Conservation (phyloP, 2,113 vertebrate species). For the Rana temporaria region DNA sequence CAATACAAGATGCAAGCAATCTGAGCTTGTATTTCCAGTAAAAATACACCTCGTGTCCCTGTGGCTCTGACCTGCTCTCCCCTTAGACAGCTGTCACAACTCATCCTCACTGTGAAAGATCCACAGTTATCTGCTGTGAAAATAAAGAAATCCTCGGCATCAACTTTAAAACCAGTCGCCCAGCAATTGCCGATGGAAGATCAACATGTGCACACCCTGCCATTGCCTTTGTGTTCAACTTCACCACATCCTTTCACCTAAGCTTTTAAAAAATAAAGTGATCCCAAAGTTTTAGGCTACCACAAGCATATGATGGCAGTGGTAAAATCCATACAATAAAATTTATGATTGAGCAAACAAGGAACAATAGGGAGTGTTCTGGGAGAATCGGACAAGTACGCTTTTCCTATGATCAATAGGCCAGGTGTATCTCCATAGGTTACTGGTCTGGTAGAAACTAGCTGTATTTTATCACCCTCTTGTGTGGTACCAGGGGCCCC, state of each 20-base stretch:
- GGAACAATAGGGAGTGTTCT: too few species aligned
- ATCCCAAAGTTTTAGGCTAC: too few species aligned
- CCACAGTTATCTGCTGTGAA: conserved; percentile 29
- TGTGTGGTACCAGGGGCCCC: too few species aligned
- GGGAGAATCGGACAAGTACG: too few species aligned
- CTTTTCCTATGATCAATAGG: too few species aligned
- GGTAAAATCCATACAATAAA: too few species aligned
- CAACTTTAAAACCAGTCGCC: conserved; percentile 4
- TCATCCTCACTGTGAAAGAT: not conserved
- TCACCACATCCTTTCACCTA: not conserved
- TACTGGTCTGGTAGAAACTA: too few species aligned
- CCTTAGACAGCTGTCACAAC: conserved; percentile 33
- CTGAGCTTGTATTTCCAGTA: not conserved
- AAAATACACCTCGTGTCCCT: conserved; percentile 11
- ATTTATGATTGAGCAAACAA: too few species aligned
- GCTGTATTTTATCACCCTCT: too few species aligned
- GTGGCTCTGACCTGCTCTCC: not conserved
- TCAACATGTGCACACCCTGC: not conserved
- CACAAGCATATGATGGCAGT: too few species aligned
- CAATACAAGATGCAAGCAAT: too few species aligned
- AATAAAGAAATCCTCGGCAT: not conserved
- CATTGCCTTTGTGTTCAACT: not conserved
- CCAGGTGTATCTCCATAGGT: too few species aligned
- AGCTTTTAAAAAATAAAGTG: conserved; percentile 32
- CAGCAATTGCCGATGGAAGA: conserved; percentile 4